phyloP scores from a whole-genome alignment of 2,797 vertebrate genomes.

The Tarsius wallacei region DNA sequence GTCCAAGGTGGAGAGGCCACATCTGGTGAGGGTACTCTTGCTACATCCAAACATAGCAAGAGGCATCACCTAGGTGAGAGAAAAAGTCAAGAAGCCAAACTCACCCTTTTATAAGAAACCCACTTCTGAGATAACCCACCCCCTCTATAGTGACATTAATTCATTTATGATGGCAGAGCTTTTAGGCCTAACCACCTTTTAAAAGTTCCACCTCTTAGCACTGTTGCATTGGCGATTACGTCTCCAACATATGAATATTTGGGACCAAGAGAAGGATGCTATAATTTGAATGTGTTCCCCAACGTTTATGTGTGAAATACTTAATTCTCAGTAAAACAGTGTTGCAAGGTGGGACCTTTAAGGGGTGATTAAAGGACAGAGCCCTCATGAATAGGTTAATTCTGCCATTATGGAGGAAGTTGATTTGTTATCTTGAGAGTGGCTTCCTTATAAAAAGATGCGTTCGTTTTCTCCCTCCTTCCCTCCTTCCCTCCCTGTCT shows the following conservation, averaged over 20 bases:
- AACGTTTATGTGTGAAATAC: neutral
- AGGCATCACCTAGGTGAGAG: neutral
- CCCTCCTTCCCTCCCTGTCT: neutral
- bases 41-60: neutral
- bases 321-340: neutral
- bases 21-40: neutral
- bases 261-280: neutral
- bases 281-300: neutral
- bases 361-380: too few species aligned
- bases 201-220: neutral
- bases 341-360: too few species aligned
- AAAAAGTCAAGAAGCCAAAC: neutral
- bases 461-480: rapidly evolving
- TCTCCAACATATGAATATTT: neutral
- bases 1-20: neutral
- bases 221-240: neutral
- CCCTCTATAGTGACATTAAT: neutral
- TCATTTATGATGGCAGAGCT: neutral
- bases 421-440: neutral
- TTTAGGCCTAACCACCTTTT: neutral
- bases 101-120: neutral
- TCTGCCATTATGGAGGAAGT: too few species aligned
- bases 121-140: too few species aligned
- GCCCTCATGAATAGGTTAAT: neutral
- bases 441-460: neutral